These are phyloP conservation scores for Strigamia transsilvanica DNA, from an alignment of 2,888 invertebrate genomes.

Conservation along the genomic window DNA sequence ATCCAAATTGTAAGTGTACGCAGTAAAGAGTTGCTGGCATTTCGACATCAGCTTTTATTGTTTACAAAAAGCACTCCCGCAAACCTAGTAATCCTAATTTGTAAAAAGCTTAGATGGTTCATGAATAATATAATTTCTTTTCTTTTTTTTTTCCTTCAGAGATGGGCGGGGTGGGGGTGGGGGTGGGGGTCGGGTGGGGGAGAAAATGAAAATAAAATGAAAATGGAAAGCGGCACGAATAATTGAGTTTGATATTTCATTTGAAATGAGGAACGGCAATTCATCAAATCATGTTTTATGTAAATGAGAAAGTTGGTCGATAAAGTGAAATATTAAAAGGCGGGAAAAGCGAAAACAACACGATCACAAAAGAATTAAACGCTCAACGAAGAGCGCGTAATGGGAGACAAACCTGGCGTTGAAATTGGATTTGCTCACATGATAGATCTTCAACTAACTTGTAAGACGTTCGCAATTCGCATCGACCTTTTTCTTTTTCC, in stretches of 20 bases:
- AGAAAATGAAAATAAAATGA: not conserved
- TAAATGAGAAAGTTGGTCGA: not conserved
- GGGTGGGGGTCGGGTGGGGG: not conserved
- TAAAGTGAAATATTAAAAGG: not conserved
- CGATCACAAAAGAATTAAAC: not conserved
- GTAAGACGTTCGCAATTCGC: too few relatives aligned
- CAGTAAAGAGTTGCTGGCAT: too few relatives aligned
- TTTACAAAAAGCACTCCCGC: too few relatives aligned
- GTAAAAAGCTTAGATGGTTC: too few relatives aligned
- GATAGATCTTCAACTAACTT: conserved; percentile 12
- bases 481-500: too few relatives aligned
- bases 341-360: not conserved
- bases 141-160: too few relatives aligned
- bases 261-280: not conserved
- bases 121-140: too few relatives aligned
- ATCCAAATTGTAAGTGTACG: too few relatives aligned
- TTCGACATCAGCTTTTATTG: too few relatives aligned
- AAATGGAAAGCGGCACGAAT: not conserved
- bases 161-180: too few relatives aligned
- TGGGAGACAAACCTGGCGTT: conserved; percentile 38
- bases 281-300: not conserved
- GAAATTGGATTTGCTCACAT: conserved; percentile 29
- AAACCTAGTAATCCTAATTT: too few relatives aligned
- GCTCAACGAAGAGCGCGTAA: conserved; percentile 1
- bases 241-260: conserved; percentile 34